Conservation (phyloP, 2,113 vertebrate species). For the Catharus fuscescens region DNA sequence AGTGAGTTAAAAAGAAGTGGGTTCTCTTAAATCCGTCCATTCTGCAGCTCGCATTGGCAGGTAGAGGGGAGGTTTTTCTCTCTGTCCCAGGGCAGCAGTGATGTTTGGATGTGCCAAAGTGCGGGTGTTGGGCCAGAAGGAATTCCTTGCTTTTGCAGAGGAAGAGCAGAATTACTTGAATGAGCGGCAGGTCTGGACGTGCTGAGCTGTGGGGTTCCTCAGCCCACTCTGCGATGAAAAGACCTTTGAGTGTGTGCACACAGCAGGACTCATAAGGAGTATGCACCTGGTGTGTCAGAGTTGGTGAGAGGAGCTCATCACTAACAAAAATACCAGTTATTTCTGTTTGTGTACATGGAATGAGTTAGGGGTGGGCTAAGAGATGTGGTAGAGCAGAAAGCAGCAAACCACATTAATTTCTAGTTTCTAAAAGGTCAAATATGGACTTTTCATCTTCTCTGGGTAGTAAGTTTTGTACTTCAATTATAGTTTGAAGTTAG, state of each 20-base stretch:
- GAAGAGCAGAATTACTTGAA: not conserved
- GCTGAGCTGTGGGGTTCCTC: not conserved
- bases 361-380: not conserved
- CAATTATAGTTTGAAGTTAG: not conserved
- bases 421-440: not conserved
- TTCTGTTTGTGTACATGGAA: not conserved
- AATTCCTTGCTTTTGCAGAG: not conserved
- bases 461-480: not conserved
- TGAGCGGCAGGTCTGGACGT: fast-evolving
- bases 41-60: not conserved
- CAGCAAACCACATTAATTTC: not conserved
- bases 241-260: not conserved
- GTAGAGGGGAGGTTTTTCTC: not conserved
- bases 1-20: not conserved
- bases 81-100: not conserved
- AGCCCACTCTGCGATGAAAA: not conserved
- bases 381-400: not conserved
- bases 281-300: not conserved
- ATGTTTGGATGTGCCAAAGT: not conserved
- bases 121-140: not conserved
- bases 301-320: not conserved
- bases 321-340: not conserved
- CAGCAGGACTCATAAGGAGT: not conserved
- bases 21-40: not conserved
- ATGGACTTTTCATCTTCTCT: fast-evolving